phyloP scores from a whole-genome alignment of 2,797 vertebrate species.

The Coranthus polyacanthus region DNA sequence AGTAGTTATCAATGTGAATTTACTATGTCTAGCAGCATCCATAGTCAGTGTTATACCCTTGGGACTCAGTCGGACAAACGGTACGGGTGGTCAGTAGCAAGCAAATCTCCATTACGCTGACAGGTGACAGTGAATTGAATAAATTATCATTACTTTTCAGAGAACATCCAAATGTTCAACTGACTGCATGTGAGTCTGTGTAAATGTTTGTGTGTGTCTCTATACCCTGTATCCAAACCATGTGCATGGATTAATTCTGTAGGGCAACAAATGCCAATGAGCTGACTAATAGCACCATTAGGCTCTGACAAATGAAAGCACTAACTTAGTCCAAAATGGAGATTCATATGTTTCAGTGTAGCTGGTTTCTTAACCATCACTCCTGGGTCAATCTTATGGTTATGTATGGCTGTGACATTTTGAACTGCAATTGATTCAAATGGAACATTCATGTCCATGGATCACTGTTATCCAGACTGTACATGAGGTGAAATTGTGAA shows the following conservation, averaged over 20 bases:
- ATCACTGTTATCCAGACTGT: constrained; percentile 67
- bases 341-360: constrained; percentile 72
- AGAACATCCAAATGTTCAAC: constrained; percentile 54
- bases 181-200: constrained; percentile 25
- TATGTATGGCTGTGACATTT: constrained; percentile 79
- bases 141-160: constrained; percentile 63
- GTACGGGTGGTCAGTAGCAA: constrained; percentile 71
- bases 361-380: constrained; percentile 67
- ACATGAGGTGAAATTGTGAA: constrained; percentile 62
- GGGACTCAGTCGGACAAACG: constrained; percentile 57
- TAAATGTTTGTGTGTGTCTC: constrained; percentile 32
- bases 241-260: constrained; percentile 72
- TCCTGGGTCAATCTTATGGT: constrained; percentile 71
- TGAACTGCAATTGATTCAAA: constrained; percentile 77
- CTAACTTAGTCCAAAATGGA: constrained; percentile 75
- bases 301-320: constrained; percentile 79
- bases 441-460: constrained; percentile 66
- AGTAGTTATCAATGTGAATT: constrained; percentile 69
- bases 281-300: constrained; percentile 77
- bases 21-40: constrained; percentile 55
- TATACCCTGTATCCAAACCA: constrained; percentile 41
- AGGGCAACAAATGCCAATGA: constrained; percentile 78
- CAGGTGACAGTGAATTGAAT: constrained; percentile 77
- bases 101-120: constrained; percentile 81
- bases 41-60: constrained; percentile 49